phyloP scores from a whole-genome alignment of 2,113 vertebrate species.

The Pogona vitticeps region DNA sequence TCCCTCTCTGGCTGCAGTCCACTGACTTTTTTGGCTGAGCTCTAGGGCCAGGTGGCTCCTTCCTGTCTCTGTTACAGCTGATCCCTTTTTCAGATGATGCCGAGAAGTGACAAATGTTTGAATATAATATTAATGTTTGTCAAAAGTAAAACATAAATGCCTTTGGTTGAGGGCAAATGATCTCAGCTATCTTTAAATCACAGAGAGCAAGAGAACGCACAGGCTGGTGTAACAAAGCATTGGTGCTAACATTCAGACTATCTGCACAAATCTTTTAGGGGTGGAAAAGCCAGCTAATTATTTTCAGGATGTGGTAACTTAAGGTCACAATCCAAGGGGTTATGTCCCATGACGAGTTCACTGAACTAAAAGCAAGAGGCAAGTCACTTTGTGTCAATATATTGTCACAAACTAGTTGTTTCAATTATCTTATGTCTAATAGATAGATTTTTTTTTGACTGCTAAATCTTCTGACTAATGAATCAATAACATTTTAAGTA shows the following conservation, averaged over 20 bases:
- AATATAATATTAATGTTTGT: constrained; percentile 47
- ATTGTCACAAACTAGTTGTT: neutral
- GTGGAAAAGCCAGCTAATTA: neutral
- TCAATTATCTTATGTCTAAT: no score
- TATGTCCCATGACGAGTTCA: neutral
- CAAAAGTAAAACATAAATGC: constrained; percentile 48
- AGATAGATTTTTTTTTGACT: constrained; percentile 31
- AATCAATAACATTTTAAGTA: constrained; percentile 47
- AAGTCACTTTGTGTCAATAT: constrained; percentile 28
- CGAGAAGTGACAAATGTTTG: constrained; percentile 51
- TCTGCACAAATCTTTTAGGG: neutral
- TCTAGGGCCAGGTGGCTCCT: constrained; percentile 46
- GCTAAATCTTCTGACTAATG: constrained; percentile 33
- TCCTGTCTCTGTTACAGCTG: constrained; percentile 52
- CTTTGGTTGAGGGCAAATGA: constrained; percentile 25
- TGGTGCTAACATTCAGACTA: constrained; percentile 34
- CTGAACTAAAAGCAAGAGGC: constrained; percentile 1
- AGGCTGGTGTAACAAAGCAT: neutral
- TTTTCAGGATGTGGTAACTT: constrained; percentile 1
- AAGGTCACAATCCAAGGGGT: neutral
- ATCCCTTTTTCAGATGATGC: constrained; percentile 53
- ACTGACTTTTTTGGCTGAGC: neutral
- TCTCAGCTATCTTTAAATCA: constrained; percentile 59
- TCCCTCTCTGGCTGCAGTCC: constrained; percentile 33
- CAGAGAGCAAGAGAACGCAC: constrained; percentile 30